Conservation (phyloP, 2,888 invertebrate genomes). For the Eumacrocentrus americanus region DNA sequence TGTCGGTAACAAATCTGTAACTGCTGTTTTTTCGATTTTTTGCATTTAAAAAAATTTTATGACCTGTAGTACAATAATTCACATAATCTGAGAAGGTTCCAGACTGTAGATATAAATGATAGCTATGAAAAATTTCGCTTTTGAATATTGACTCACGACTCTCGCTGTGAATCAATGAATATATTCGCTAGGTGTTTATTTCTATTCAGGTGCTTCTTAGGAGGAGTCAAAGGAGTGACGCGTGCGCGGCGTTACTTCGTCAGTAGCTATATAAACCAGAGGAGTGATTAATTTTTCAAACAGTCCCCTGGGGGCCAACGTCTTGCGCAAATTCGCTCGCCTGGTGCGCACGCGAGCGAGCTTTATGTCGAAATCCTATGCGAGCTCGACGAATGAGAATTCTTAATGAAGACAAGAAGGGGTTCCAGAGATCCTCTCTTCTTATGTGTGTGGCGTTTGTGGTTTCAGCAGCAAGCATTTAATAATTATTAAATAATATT, state of each 20-base stretch:
- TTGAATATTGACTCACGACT: no score
- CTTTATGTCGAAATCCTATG: constrained; percentile 3
- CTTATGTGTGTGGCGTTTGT: background rate
- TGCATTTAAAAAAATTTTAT: no score
- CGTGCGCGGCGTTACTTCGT: background rate
- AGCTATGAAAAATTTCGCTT: no score
- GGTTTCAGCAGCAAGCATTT: no score
- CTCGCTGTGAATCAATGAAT: no score
- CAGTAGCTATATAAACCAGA: background rate
- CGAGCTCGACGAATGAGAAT: constrained; percentile 32
- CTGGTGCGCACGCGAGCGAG: constrained; percentile 11
- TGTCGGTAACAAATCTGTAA: no score
- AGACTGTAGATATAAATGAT: no score
- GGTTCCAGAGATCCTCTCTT: background rate
- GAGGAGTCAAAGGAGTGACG: background rate
- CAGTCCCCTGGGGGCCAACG: constrained; percentile 7
- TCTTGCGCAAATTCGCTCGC: constrained; percentile 21
- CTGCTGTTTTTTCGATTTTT: no score
- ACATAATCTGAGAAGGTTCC: no score
- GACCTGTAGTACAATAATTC: no score
- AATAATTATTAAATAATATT: no score
- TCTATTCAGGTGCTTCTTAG: background rate
- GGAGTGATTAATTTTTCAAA: constrained; percentile 15
- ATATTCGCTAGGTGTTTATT: background rate
- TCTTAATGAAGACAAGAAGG: constrained; percentile 27